Evolutionary conservation across 2,888 invertebrate species (phyloP).

Genomic region (Chrysolina americana): DNA sequence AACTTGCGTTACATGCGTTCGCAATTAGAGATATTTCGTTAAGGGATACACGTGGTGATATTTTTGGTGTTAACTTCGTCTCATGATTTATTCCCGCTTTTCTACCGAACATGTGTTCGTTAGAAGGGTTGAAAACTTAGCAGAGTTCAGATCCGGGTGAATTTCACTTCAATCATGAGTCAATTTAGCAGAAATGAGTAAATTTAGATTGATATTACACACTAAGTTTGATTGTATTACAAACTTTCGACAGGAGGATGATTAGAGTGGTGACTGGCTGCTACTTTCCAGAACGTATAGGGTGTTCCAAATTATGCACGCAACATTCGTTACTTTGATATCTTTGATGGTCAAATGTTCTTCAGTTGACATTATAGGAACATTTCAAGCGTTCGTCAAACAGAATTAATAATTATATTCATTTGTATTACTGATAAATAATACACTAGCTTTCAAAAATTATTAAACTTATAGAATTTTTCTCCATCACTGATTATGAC

Average conservation of each 20-base stretch:
- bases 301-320: no score
- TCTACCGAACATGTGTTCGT: background rate
- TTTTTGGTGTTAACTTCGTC: conserved; percentile 12
- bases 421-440: no score
- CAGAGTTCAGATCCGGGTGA: background rate
- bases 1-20: conserved; percentile 35
- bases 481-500: no score
- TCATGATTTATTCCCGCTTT: conserved; percentile 1
- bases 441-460: no score
- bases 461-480: no score
- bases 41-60: conserved; percentile 27
- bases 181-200: conserved; percentile 2
- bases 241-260: background rate
- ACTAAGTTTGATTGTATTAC: background rate
- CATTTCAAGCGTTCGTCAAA: no score
- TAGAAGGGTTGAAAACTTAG: background rate
- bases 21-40: conserved; percentile 32
- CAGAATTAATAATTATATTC: no score
- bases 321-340: no score
- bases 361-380: no score
- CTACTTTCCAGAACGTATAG: no score
- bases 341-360: no score
- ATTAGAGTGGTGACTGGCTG: background rate
- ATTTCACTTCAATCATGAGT: background rate
- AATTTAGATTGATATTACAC: background rate